Evolutionary conservation across 92 coral and sea anemone genomes (phyloP).

Genomic region (Pocillopora meandrina): DNA sequence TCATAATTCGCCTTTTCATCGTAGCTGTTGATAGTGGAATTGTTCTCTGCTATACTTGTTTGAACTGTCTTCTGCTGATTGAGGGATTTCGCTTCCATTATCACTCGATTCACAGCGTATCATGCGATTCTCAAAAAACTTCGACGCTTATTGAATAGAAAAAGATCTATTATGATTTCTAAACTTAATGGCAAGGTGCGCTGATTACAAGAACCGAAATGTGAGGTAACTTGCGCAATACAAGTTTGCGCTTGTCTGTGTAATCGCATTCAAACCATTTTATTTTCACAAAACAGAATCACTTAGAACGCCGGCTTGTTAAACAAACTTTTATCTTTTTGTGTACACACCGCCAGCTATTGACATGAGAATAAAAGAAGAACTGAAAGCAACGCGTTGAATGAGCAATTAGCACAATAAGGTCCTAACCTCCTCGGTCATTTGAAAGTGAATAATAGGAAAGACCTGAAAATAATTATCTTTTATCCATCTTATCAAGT

Average conservation of each 20-base stretch:
- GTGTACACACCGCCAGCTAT: slow-evolving; percentile 19
- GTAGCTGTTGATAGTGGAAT: slow-evolving; percentile 2
- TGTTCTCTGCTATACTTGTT: slow-evolving; percentile 4
- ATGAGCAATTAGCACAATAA: background rate
- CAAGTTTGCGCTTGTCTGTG: background rate
- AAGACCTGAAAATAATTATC: too few species aligned
- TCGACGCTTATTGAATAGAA: background rate
- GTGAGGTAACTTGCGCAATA: background rate
- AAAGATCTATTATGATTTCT: background rate
- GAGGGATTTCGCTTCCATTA: slow-evolving; percentile 1
- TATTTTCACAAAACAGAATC: slow-evolving; percentile 22
- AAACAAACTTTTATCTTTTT: slow-evolving; percentile 27
- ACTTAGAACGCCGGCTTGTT: slow-evolving; percentile 7
- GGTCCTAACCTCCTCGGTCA: background rate
- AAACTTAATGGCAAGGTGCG: background rate
- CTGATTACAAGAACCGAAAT: background rate
- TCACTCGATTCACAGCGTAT: background rate
- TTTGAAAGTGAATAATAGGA: background rate
- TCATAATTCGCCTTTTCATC: too few species aligned
- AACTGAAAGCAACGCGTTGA: slow-evolving; percentile 2
- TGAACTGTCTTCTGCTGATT: background rate
- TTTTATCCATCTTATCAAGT: too few species aligned
- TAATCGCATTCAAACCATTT: slow-evolving; percentile 16
- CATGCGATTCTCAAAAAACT: background rate
- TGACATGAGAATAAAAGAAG: slow-evolving; percentile 22